These are phyloP conservation scores for Tricholaema leucomelas DNA, from an alignment of 2,113 vertebrate genomes.

Conservation along the genomic window DNA sequence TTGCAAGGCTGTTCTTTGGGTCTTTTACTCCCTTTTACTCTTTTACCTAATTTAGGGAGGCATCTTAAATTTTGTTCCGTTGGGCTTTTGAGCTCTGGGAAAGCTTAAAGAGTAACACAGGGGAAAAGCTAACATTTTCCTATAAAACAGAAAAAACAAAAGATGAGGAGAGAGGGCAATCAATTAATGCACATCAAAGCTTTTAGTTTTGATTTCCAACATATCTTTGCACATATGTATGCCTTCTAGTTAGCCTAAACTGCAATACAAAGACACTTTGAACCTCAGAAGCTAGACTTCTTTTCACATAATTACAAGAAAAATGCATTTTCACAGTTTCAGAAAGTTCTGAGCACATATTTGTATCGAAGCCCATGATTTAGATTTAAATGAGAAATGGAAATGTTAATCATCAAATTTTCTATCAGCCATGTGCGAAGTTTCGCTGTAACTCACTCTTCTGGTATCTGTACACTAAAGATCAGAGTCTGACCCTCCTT, in stretches of 20 bases:
- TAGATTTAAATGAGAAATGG: neutral
- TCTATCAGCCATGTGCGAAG: neutral
- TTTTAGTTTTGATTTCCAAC: neutral
- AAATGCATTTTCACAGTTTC: slow-evolving; percentile 5
- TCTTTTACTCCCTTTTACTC: no score
- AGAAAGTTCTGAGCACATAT: slow-evolving; percentile 1
- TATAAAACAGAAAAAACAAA: neutral
- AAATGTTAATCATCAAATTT: neutral
- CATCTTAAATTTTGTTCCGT: no score
- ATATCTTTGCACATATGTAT: neutral
- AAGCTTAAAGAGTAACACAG: no score
- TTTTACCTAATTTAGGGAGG: no score
- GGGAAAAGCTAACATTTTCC: neutral
- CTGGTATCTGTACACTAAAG: neutral
- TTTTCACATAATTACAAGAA: neutral
- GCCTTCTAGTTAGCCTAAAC: neutral
- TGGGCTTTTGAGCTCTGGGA: no score
- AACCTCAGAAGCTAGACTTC: neutral
- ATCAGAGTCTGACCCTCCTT: neutral
- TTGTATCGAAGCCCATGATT: neutral
- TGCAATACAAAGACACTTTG: neutral
- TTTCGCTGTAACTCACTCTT: neutral
- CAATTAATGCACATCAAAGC: no score
- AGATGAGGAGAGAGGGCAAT: no score
- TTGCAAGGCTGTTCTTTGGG: no score